Evolutionary conservation across 2,113 vertebrate species (phyloP), one percentile per base, ranked within the genome.

Genomic region (Alethe diademata): DNA sequence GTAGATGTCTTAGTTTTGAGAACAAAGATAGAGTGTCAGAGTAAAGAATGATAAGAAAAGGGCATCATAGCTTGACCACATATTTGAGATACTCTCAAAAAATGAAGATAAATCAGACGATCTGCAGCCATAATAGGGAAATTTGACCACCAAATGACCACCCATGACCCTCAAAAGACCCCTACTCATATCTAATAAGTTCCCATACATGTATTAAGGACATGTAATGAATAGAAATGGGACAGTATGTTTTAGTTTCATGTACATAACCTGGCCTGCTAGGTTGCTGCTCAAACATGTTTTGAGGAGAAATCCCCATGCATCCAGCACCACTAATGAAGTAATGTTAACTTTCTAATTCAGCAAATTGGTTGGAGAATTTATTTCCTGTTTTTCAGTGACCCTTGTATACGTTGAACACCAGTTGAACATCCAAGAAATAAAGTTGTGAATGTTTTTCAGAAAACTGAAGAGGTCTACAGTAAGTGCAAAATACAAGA

Each of bases 101-200:
- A 66, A 36, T 17, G 15, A 42, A 43, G 33, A 67, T 43, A 17
- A 58, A 17, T 22, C 36, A 51, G 7, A 86, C 50, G 20, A 43
- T 51, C 43, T 58, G 16, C 4, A 11, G 31, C 5, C 36, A 51
- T 26, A 50, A 43, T 11, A 23, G 20, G 36, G 18, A 67, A 33
- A 36, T 67, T 22, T 58, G 31, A 36, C 11, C 7, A 36, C 26
- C 43, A 58, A 26, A 58, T 36, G 20, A 26, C 5, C 20, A 75
- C 20, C 25, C 4, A 60, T 0, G 0, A 60, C 26, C 22, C 6
- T 76, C 45, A 36, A 36, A 67, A 67, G 22, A 15, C 11, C 17
- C 9, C 26, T 51, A 15, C 8, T 36, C 14, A 58, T 23, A 23
- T 22, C 11, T 33, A 43, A 5, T 33, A 67, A 58, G 9, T 86